Percentiles rank a stretch among this genome's conserved stretches.
phyloP scores from a whole-genome alignment of 2,797 vertebrate species.

The Rhodeus uyekii region DNA sequence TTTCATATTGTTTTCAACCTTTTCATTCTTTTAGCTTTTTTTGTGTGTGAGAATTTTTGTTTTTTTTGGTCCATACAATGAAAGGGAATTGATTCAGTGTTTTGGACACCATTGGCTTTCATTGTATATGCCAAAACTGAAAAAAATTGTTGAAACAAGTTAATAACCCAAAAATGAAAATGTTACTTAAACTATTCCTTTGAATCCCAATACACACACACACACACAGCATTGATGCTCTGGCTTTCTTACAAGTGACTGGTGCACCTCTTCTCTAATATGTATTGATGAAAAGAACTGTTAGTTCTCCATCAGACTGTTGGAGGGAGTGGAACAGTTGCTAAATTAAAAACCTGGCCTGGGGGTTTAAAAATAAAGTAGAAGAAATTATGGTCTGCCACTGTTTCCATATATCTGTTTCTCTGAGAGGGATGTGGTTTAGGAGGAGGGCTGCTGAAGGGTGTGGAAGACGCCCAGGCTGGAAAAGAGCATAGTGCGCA shows the following conservation, averaged over 20 bases:
- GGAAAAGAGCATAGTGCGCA: constrained; percentile 2
- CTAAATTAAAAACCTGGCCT: constrained; percentile 48
- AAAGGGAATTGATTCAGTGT: background rate
- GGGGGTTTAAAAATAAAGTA: constrained; percentile 52
- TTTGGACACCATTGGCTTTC: background rate
- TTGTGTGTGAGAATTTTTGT: background rate
- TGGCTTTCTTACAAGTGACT: background rate
- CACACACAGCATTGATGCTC: background rate
- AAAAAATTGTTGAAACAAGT: background rate
- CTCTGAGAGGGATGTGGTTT: constrained; percentile 51
- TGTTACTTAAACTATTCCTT: background rate
- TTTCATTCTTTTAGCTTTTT: background rate
- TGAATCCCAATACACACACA: background rate
- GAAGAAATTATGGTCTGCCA: constrained; percentile 53
- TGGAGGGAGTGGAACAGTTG: constrained; percentile 40
- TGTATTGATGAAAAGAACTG: constrained; percentile 14
- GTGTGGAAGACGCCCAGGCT: constrained; percentile 29
- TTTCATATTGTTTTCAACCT: background rate
- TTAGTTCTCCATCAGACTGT: constrained; percentile 14
- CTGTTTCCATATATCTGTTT: constrained; percentile 43
- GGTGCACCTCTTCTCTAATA: background rate
- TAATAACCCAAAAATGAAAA: background rate
- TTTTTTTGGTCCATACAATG: background rate
- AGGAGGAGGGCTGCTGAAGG: constrained; percentile 26
- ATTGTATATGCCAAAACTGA: background rate